Base-by-base conservation (phyloP, 1,140 invertebrate species). In the Hycleus phaleratus region DNA sequence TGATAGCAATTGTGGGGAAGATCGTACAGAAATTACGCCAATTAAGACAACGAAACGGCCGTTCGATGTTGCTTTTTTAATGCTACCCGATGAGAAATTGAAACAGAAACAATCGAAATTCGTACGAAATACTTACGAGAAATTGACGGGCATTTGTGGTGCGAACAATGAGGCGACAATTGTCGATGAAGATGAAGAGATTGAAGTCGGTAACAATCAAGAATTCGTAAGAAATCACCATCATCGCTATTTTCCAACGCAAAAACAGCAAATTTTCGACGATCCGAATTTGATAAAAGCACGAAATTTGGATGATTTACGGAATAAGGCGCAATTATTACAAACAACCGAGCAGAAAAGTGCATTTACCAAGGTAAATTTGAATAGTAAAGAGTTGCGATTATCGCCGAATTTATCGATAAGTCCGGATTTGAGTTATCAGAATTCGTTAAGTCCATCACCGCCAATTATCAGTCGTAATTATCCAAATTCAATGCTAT, bases 11-110 rank as follows among this genome's bases (percentile, higher is more conserved):
- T 53, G 51, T 53, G 32, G 51, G 47, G 60, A 67, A 18, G 68
- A 69, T 40, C 57, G 60, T 25, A 67, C 63, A 7, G 54, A 66
- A 43, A 64, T 69, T n/a, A 64, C 64, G 2, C 18, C 63, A 7
- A 49, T 51, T 12, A 70, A 68, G 52, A 58, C 66, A 26, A 74
- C 80, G 18, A 92, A 92, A 64, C 75, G 90, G 10, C 87, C 88
- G 8, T 93, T 93, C 65, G 90, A 93, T 68, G 90, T 93, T 0
- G 90, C 90, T 1, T 93, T 93, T 60, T 73, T 93, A 3, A 90
- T 92, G 75, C 86, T 89, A 65, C 89, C 89, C 2, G 89, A 91
- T 62, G 89, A 91, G 50, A 88, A 89, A 66, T 69, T 85, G 43
- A 82, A 83, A 39, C 80, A 84, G 47, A 84, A 85, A 63, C 82